Evolutionary conservation across 2,113 vertebrate genomes (phyloP), one percentile per base, ranked within the genome.

Genomic region (Brevimyrus niger): DNA sequence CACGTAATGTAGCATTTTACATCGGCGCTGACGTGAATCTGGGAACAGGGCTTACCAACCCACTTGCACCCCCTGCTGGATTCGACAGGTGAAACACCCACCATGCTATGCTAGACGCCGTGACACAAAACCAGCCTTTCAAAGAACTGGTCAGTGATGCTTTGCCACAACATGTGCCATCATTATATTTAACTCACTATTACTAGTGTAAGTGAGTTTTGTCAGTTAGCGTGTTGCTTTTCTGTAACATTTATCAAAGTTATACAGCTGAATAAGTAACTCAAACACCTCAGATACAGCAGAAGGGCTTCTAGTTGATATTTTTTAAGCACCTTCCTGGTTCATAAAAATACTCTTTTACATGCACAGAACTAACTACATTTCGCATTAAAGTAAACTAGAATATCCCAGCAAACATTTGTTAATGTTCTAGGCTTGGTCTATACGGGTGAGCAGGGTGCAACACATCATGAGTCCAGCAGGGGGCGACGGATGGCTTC

Each of bases 61-160:
- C n/a, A 27, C 46, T 31, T 53, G 23, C 50, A 21, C 85, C 85
- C 48, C 85, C 85, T 87, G 50, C 85, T 87, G 85, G 85, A 87
- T 27, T 48, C 4, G n/a, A 48, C 46, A 31, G 23, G 50, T 19
- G 10, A 53, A 84, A 47, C 44, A 38, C 21, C 82, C 82, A 23
- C 82, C 47, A 23, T 17, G 13, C 65, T 61, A n/a, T n/a, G 55
- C 23, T 31, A 69, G 61, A 13, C 11, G 10, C 61, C 4, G 11
- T 65, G 23, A 65, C 61, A 65, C 31, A 2, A 76, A 31, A 7
- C n/a, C 13, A 76, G 3, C 10, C 11, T 38, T 38, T 35, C 11
- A 23, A 55, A 35, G 31, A 27, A 35, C 65, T 69, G 61, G 10
- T 31, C n/a, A 69, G n/a, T 9, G 61, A n/a, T 31, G 61, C 27